Evolutionary conservation across 2,888 invertebrate species (phyloP), one percentile per base, ranked within the genome.

Genomic region (Theretra japonica): DNA sequence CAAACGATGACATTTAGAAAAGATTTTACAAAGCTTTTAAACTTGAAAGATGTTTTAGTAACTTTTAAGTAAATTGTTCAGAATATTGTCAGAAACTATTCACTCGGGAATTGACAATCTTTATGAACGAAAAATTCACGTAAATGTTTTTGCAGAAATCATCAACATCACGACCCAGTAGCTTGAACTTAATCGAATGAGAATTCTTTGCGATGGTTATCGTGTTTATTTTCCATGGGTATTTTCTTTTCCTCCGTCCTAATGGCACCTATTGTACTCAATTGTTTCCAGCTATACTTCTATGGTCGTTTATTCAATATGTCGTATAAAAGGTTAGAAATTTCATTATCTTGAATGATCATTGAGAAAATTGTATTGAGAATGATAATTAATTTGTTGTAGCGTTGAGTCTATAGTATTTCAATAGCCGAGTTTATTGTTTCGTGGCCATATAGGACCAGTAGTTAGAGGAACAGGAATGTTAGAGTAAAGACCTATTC

Each of bases 221-320:
- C 33, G 33, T 62, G 62, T 62, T 15, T n/a, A 62, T 33, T 21
- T 41, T 41, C 41, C 21, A 41, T 33, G 33, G 33, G 62, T 21
- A 62, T n/a, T 33, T 62, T 33, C 41, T 33, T 21, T 41, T 21
- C 3, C 41, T 62, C 11, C 21, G 15, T n/a, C 62, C 21, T 62
- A 41, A 21, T 15, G n/a, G 4, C 62, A 62, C 21, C 58, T 25
- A 8, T 11, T 21, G 11, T 41, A 30, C n/a, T 3, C 41, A 41
- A 62, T 62, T 41, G 11, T 21, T 62, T 33, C 33, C 60, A n/a
- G n/a, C 33, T 60, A 30, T 33, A 60, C 33, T 19, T 60, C 19
- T 17, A 60, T 30, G 30, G 1, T 53, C 53, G 8, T 33, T 60
- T n/a, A 0, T 7, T n/a, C n/a, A 60, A 8, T 33, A 30, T n/a